Conservation (phyloP, 2,888 invertebrate genomes). For the Phymatocera aterrima region DNA sequence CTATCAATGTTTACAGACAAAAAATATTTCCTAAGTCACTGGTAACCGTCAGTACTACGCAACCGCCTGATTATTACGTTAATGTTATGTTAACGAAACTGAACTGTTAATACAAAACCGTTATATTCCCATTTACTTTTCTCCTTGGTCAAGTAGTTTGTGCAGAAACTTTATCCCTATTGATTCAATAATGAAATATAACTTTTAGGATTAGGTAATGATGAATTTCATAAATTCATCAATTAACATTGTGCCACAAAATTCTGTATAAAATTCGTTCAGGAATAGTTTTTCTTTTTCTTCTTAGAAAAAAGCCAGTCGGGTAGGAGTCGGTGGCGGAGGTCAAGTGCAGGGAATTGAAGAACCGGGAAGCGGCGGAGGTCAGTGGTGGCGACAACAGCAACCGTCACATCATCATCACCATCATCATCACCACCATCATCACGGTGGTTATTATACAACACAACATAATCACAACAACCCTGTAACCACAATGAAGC, state of each 20-base stretch:
- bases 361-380: conserved; percentile 65
- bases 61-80: background rate
- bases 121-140: background rate
- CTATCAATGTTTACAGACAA: background rate
- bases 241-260: background rate
- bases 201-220: background rate
- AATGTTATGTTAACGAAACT: background rate
- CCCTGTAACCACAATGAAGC: conserved; percentile 74
- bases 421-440: conserved; percentile 68
- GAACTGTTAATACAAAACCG: background rate
- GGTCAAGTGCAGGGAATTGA: conserved; percentile 68
- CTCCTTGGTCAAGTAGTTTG: background rate
- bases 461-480: conserved; percentile 72
- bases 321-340: conserved; percentile 71
- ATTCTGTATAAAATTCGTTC: conserved; percentile 28
- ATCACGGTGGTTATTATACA: conserved; percentile 71
- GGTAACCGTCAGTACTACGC: conserved; percentile 1
- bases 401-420: conserved; percentile 56
- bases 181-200: background rate
- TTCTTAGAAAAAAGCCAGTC: conserved; percentile 73
- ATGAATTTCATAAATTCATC: background rate
- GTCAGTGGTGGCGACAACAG: conserved; percentile 71
- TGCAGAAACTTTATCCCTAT: background rate
- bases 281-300: conserved; percentile 49
- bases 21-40: background rate